Percentiles rank a stretch among this genome's conserved stretches.
Conservation (phyloP, 2,113 vertebrate genomes). For the Toxotes jaculatrix region DNA sequence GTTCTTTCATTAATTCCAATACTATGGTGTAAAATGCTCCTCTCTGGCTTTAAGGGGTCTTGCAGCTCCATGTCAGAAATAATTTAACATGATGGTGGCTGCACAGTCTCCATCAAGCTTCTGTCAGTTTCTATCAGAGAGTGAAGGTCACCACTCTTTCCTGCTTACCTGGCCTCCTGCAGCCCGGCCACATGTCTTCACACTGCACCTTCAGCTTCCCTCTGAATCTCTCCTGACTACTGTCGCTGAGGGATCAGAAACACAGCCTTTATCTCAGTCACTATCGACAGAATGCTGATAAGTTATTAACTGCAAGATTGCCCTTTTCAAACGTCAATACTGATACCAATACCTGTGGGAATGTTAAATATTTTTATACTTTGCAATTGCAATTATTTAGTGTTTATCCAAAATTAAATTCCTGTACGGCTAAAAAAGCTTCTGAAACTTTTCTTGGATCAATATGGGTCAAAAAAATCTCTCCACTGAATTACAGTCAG, state of each 20-base stretch:
- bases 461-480: not conserved
- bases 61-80: conserved; percentile 51
- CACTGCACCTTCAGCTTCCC: conserved; percentile 28
- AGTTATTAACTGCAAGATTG: not conserved
- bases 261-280: not conserved
- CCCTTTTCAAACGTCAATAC: not conserved
- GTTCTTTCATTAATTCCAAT: conserved; percentile 44
- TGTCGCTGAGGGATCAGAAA: not conserved
- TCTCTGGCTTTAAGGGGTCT: conserved; percentile 31
- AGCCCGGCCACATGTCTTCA: conserved; percentile 31
- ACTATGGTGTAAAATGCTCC: conserved; percentile 4
- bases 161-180: conserved; percentile 60
- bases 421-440: not conserved
- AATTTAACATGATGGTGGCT: conserved; percentile 53
- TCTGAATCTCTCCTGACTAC: conserved; percentile 5
- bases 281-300: not conserved
- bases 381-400: not conserved
- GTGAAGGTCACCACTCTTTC: conserved; percentile 72
- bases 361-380: not conserved
- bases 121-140: conserved; percentile 62
- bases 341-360: not conserved
- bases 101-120: conserved; percentile 47
- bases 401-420: conserved; percentile 7
- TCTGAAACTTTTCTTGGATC: not conserved
- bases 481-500: no score